phyloP scores from a whole-genome alignment of 2,113 vertebrate genomes.

The Sebastes fasciatus region DNA sequence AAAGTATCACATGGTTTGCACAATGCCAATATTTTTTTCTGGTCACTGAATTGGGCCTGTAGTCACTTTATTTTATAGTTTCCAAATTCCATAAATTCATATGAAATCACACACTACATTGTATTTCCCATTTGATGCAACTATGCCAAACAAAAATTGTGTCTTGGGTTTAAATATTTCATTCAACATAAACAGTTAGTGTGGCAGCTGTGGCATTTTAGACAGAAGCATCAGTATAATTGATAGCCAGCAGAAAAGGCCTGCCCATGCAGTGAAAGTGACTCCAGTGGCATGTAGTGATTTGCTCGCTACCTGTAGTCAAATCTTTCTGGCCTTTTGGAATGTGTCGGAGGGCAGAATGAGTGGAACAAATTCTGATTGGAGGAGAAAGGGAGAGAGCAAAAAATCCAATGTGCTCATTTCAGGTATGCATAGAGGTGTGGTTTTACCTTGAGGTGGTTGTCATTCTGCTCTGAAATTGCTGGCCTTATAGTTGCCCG shows the following conservation, averaged over 20 bases:
- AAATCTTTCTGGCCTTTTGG: constrained; percentile 7
- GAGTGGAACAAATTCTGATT: neutral
- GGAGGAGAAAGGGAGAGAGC: neutral
- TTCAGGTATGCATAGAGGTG: constrained; percentile 25
- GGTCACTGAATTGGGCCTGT: too few species aligned
- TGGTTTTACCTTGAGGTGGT: constrained; percentile 45
- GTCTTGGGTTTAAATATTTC: too few species aligned
- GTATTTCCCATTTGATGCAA: too few species aligned
- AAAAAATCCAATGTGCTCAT: neutral
- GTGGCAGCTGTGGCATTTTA: neutral
- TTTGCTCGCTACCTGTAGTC: neutral
- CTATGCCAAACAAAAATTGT: too few species aligned
- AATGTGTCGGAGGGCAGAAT: neutral
- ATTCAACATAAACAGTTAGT: neutral
- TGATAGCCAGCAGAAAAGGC: neutral
- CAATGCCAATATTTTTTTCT: too few species aligned
- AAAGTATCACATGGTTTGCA: too few species aligned
- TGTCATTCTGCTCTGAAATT: constrained; percentile 50
- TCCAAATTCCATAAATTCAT: too few species aligned
- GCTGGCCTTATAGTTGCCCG: neutral
- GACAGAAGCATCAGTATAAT: too few species aligned
- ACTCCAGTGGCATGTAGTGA: constrained; percentile 10
- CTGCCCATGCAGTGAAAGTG: neutral
- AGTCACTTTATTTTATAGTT: too few species aligned
- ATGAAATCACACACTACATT: too few species aligned